Percentiles rank a stretch among this genome's conserved stretches.
Conservation (phyloP, 2,113 vertebrate species). For the Centropus unirufus region DNA sequence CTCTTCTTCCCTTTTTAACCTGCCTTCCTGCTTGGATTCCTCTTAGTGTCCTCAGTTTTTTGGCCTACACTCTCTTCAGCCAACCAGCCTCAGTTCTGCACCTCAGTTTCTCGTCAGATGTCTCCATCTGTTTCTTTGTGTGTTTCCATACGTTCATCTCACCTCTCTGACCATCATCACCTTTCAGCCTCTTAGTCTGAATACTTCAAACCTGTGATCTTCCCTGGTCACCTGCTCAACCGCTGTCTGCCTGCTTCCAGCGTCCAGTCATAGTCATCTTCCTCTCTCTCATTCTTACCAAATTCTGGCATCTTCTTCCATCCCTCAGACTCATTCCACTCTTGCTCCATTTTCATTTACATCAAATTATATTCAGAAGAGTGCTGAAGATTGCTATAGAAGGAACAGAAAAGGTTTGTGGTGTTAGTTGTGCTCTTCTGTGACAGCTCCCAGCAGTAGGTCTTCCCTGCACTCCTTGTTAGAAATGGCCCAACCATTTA, state of each 20-base stretch:
- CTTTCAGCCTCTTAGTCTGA: neutral
- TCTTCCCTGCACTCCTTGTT: neutral
- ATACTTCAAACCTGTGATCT: neutral
- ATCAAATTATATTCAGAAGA: neutral
- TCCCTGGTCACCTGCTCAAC: neutral
- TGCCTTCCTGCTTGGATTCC: accelerated
- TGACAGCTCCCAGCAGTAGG: neutral
- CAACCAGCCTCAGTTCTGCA: neutral
- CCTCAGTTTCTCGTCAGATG: neutral
- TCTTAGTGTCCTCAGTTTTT: neutral
- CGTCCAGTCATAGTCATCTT: neutral
- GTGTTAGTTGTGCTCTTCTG: neutral
- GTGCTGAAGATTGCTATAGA: neutral
- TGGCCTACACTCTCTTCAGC: neutral
- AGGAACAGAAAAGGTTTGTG: neutral
- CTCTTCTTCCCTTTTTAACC: neutral
- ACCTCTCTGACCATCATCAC: neutral
- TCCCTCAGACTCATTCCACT: neutral
- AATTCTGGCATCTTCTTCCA: neutral
- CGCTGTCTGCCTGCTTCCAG: neutral
- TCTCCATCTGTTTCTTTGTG: neutral
- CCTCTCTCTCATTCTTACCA: neutral
- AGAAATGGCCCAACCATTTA: neutral
- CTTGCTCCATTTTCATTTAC: neutral
- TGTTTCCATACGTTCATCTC: neutral